Conservation (phyloP, 2,888 invertebrate species). For the Masnerella sp. region DNA sequence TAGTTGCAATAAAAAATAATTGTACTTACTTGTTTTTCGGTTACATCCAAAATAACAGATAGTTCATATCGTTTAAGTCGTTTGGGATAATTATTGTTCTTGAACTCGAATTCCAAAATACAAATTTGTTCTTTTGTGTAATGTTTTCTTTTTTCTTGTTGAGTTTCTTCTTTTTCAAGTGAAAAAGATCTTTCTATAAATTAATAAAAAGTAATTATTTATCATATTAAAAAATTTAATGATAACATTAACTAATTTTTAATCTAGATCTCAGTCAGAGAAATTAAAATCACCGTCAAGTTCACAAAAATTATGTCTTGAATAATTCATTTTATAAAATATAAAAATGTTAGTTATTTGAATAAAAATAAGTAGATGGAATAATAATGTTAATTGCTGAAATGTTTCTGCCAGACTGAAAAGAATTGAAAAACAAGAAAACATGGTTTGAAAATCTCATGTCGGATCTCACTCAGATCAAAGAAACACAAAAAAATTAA, state of each 20-base stretch:
- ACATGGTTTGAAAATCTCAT: too few relatives aligned
- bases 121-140: conserved; percentile 3
- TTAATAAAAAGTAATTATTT: not conserved
- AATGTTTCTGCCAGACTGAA: conserved; percentile 18
- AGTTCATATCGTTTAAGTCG: conserved; percentile 2
- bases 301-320: too few relatives aligned
- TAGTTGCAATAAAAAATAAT: not conserved
- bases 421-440: conserved; percentile 17
- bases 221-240: too few relatives aligned
- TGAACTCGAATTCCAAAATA: conserved; percentile 6
- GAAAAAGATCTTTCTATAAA: not conserved
- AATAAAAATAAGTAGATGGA: too few relatives aligned
- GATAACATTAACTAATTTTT: too few relatives aligned
- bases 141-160: conserved; percentile 2
- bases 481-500: conserved; percentile 1
- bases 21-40: conserved; percentile 9
- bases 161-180: not conserved
- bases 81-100: conserved; percentile 8
- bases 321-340: not conserved
- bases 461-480: not conserved
- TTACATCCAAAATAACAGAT: not conserved
- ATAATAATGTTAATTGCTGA: conserved; percentile 11
- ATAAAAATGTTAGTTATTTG: not conserved
- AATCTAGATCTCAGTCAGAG: too few relatives aligned
- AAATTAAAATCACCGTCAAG: too few relatives aligned